Evolutionary conservation across 2,113 vertebrate genomes (phyloP).

Genomic region (Ondatra zibethicus): DNA sequence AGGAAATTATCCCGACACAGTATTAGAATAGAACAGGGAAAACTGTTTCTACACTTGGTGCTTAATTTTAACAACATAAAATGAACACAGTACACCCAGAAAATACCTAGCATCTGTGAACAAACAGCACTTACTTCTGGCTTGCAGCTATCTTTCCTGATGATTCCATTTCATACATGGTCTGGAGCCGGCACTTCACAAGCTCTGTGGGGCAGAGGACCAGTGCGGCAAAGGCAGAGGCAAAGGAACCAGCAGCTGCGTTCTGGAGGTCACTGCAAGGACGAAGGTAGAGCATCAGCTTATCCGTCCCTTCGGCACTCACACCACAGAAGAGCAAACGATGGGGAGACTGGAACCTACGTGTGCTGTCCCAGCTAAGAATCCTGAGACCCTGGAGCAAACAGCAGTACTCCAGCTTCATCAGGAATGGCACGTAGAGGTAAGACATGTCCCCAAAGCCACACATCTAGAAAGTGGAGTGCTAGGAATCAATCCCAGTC

Average conservation of each 20-base stretch:
- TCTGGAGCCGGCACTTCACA: slow-evolving; percentile 97
- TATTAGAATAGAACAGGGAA: neutral
- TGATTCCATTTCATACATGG: slow-evolving; percentile 96
- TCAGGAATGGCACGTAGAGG: neutral
- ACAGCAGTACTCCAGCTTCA: neutral
- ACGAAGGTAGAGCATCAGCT: neutral
- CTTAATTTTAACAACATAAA: neutral
- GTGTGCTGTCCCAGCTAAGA: rapidly evolving
- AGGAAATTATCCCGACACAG: neutral
- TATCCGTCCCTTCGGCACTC: rapidly evolving
- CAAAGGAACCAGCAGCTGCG: slow-evolving; percentile 94
- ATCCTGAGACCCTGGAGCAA: neutral
- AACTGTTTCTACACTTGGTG: neutral
- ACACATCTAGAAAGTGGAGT: neutral
- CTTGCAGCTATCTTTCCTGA: slow-evolving; percentile 91
- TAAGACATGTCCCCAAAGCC: neutral
- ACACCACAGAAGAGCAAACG: neutral
- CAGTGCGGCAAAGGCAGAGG: slow-evolving; percentile 95
- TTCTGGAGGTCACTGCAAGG: slow-evolving; percentile 94
- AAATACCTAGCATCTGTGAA: rapidly evolving
- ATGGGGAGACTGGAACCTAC: neutral
- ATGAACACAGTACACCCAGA: neutral
- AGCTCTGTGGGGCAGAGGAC: slow-evolving; percentile 97
- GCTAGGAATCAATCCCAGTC: neutral
- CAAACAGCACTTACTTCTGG: slow-evolving; percentile 90